Evolutionary conservation across 92 coral and sea anemone genomes (phyloP).

Genomic region (Isaurus tuberculatus): DNA sequence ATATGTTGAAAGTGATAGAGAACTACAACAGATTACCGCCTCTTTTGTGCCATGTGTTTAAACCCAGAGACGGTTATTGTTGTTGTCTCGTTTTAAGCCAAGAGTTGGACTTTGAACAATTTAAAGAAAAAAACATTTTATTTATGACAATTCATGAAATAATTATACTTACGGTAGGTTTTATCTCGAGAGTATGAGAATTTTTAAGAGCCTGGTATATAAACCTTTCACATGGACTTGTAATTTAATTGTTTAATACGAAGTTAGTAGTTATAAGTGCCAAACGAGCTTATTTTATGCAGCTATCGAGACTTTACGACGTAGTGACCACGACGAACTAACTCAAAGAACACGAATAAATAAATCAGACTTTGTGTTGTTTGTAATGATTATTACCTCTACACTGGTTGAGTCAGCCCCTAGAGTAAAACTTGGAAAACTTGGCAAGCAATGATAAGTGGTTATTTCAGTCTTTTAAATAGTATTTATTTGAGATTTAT

Average conservation of each 20-base stretch:
- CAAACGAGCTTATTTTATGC: neutral
- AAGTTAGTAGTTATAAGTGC: constrained; percentile 28
- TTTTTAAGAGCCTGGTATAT: constrained; percentile 89
- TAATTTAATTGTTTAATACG: constrained; percentile 90
- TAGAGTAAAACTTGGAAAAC: neutral
- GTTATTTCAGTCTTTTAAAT: neutral
- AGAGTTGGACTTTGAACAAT: constrained; percentile 51
- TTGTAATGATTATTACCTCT: neutral
- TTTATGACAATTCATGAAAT: constrained; percentile 87
- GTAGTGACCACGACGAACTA: constrained; percentile 10
- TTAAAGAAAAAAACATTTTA: constrained; percentile 73
- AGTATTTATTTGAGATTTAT: too few relatives aligned
- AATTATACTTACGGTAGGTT: constrained; percentile 86
- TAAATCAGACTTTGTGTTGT: constrained; percentile 20
- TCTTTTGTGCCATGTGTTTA: constrained; percentile 22
- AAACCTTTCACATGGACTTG: constrained; percentile 92
- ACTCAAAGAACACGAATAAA: constrained; percentile 29
- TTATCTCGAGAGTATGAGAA: constrained; percentile 79
- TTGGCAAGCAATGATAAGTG: neutral
- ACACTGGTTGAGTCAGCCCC: neutral
- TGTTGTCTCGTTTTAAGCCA: constrained; percentile 42
- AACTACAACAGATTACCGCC: constrained; percentile 5
- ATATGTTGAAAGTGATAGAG: constrained; percentile 44
- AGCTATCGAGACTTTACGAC: neutral
- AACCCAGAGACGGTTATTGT: constrained; percentile 18